A percentile compares a stretch with the other conserved stretches of the same genome.
phyloP scores from a whole-genome alignment of 2,888 invertebrate genomes.

The Plebejus melissa region DNA sequence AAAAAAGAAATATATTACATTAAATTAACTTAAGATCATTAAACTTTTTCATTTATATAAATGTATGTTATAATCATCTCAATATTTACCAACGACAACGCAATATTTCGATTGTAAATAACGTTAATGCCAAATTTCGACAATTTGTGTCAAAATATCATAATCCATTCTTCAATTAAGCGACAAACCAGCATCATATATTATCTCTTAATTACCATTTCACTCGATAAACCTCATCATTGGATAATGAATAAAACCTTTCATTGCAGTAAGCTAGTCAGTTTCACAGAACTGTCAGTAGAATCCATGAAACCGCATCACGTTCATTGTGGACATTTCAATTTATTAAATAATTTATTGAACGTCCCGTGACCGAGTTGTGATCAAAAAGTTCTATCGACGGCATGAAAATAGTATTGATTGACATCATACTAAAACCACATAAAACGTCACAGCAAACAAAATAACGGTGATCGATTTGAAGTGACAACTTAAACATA shows the following conservation, averaged over 20 bases:
- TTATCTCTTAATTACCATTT: conserved; percentile 16
- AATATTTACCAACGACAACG: too few relatives aligned
- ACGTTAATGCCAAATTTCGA: not conserved
- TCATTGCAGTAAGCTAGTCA: not conserved
- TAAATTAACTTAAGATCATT: too few relatives aligned
- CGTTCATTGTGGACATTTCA: conserved; percentile 5
- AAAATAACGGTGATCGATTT: too few relatives aligned
- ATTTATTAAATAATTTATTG: conserved; percentile 9
- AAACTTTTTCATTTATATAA: not conserved
- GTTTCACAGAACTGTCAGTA: conserved; percentile 13
- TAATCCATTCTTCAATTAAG: not conserved
- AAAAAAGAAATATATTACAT: too few relatives aligned
- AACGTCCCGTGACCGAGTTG: not conserved
- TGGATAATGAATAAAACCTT: conserved; percentile 17
- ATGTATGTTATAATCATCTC: too few relatives aligned
- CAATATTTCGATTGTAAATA: not conserved
- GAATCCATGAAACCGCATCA: not conserved
- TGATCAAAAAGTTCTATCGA: not conserved
- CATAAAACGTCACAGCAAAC: too few relatives aligned
- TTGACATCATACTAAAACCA: too few relatives aligned
- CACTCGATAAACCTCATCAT: conserved; percentile 19
- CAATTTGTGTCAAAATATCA: conserved; percentile 3
- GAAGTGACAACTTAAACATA: too few relatives aligned
- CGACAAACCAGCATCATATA: conserved; percentile 1
- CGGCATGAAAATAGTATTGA: not conserved